Evolutionary conservation across 2,888 invertebrate genomes (phyloP).

Genomic region (Phania funesta): DNA sequence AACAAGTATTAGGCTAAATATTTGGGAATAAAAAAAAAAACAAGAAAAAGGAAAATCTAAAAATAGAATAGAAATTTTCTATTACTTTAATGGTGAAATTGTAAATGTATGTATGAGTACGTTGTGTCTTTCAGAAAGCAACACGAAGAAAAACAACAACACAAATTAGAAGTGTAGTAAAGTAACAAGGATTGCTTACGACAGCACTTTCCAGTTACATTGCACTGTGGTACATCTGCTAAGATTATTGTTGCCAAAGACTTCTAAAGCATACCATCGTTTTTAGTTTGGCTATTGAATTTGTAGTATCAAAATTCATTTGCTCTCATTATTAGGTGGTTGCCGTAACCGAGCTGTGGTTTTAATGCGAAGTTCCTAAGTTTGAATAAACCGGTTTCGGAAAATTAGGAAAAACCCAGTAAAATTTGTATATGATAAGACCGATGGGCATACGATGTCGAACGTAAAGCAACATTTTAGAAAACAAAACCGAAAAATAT

Average conservation of each 20-base stretch:
- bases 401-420: too few species aligned
- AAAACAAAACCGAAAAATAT: too few species aligned
- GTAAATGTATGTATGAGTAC: slow-evolving; percentile 20
- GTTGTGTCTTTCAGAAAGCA: slow-evolving; percentile 14
- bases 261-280: neutral
- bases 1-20: slow-evolving; percentile 54
- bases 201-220: slow-evolving; percentile 37
- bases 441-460: too few species aligned
- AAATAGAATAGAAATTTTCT: slow-evolving; percentile 44
- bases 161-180: slow-evolving; percentile 32
- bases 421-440: too few species aligned
- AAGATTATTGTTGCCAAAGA: neutral
- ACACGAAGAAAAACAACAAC: slow-evolving; percentile 14
- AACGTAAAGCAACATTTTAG: too few species aligned
- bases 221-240: slow-evolving; percentile 30
- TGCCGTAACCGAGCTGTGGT: too few species aligned
- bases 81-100: slow-evolving; percentile 56
- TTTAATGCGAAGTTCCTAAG: too few species aligned
- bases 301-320: too few species aligned
- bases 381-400: too few species aligned
- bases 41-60: slow-evolving; percentile 6
- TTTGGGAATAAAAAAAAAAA: slow-evolving; percentile 16
- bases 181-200: slow-evolving; percentile 54
- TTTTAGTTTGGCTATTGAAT: too few species aligned
- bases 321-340: too few species aligned